Evolutionary conservation across 2,113 vertebrate genomes (phyloP), one percentile per base, ranked within the genome.

Genomic region (Capreolus pygargus): DNA sequence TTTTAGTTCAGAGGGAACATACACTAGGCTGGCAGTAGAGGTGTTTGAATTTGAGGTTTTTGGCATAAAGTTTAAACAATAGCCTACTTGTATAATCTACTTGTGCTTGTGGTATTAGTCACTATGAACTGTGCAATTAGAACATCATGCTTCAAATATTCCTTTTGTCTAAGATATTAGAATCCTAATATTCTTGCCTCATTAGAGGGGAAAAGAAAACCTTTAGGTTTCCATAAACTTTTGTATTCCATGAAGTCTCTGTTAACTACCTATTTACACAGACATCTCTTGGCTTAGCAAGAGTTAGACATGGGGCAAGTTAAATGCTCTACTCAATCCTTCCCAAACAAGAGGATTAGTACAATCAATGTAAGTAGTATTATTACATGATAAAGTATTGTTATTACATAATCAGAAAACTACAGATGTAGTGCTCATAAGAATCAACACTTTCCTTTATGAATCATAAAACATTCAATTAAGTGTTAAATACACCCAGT

Each of bases 401-500:
- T 19, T 28, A 81, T 33, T 78, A 78, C n/a, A 83, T 28, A 28
- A 25, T 11, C 3, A 79, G 30, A 70, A 33, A 86, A 10, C 7
- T 79, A 28, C 9, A 58, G 87, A 45, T 93, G 55, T 45, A 50
- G 5, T 33, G 36, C 36, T 43, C 2, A 7, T 39, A 43, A 79
- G 74, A 50, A 43, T 57, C 17, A 93, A 55, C 23, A 45, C 30
- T 43, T 70, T 55, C 47, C 43, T 64, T 67, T 67, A 54, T 2
- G 43, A 94, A 64, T 67, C 79, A 54, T 14, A 67, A 92, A 89
- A 54, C 36, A 86, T 57, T 79, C 45, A 84, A 15, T 88, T 85
- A 74, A 52, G 12, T 91, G 45, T 16, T 85, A 61, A 57, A 28
- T 50, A 33, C 1, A 64, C 7, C 57, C 4, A 14, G 3, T 57